A percentile compares a stretch with the other conserved stretches of the same genome.
Conservation (phyloP, 2,888 invertebrate species). For the Osedax frankpressi region DNA sequence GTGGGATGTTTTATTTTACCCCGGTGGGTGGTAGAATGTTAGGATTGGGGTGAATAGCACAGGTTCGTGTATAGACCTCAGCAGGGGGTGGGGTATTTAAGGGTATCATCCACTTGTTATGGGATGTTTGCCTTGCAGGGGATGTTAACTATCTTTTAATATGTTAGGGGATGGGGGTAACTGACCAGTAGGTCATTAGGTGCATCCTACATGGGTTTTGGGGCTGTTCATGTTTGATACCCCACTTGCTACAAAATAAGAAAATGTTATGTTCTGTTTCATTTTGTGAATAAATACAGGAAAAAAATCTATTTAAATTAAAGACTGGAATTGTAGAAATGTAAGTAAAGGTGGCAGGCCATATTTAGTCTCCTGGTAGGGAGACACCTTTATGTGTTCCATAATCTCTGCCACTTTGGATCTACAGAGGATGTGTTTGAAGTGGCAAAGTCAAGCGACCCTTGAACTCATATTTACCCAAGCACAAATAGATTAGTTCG, state of each 20-base stretch:
- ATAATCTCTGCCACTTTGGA: neutral
- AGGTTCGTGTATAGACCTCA: neutral
- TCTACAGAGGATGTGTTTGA: neutral
- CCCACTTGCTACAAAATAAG: conserved; percentile 3
- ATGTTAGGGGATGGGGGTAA: neutral
- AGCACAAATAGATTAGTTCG: conserved; percentile 2
- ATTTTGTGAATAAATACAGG: neutral
- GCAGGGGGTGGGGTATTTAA: conserved; percentile 3
- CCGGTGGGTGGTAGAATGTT: conserved; percentile 1
- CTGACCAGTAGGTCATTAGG: neutral
- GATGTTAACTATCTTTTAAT: conserved; percentile 2
- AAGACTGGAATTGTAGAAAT: neutral
- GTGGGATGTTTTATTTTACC: neutral
- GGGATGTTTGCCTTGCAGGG: neutral
- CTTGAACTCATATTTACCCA: conserved; percentile 4
- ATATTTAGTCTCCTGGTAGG: neutral
- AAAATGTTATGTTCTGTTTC: neutral
- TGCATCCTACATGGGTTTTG: neutral
- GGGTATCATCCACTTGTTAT: conserved; percentile 1
- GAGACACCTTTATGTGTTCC: neutral
- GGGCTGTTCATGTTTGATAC: neutral
- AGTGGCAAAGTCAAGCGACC: conserved; percentile 9
- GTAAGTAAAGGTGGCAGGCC: neutral
- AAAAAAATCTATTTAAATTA: neutral
- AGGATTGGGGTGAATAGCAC: neutral